Percentiles rank a stretch among this genome's conserved stretches.
phyloP scores from a whole-genome alignment of 2,113 vertebrate genomes.

The Octodon degus region DNA sequence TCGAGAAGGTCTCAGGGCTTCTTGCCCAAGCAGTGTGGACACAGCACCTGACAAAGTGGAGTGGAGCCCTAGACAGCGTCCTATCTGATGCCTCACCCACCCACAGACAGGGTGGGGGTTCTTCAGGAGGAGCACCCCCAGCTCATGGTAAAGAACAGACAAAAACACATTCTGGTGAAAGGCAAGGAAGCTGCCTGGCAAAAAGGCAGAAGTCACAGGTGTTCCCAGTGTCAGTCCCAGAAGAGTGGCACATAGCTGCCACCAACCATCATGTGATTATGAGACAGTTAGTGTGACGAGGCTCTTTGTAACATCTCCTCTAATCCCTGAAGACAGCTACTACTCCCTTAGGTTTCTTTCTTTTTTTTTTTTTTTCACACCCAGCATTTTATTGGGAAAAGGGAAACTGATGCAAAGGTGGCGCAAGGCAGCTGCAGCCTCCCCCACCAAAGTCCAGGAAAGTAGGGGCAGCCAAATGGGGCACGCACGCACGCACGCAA shows the following conservation, averaged over 20 bases:
- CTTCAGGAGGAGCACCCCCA: background rate
- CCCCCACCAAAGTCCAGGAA: conserved; percentile 54
- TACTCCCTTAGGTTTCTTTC: conserved; percentile 13
- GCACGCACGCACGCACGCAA: too few relatives aligned
- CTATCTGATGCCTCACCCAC: background rate
- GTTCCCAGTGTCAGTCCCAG: background rate
- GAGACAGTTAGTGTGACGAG: background rate
- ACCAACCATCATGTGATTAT: background rate
- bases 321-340: background rate
- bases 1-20: background rate
- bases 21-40: background rate
- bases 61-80: too few relatives aligned
- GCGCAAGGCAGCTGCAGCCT: background rate
- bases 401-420: background rate
- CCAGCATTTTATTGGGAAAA: conserved; percentile 75
- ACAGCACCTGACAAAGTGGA: too few relatives aligned
- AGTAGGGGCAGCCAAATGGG: background rate
- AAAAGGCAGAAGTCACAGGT: background rate
- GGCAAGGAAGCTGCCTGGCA: background rate
- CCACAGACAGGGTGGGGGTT: background rate
- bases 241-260: background rate
- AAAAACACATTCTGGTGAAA: background rate
- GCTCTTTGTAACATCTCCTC: background rate
- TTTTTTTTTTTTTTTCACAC: too few relatives aligned
- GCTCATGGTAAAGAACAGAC: conserved; percentile 9